phyloP scores from a whole-genome alignment of 1,140 invertebrate genomes.

The Laupala kohalensis region DNA sequence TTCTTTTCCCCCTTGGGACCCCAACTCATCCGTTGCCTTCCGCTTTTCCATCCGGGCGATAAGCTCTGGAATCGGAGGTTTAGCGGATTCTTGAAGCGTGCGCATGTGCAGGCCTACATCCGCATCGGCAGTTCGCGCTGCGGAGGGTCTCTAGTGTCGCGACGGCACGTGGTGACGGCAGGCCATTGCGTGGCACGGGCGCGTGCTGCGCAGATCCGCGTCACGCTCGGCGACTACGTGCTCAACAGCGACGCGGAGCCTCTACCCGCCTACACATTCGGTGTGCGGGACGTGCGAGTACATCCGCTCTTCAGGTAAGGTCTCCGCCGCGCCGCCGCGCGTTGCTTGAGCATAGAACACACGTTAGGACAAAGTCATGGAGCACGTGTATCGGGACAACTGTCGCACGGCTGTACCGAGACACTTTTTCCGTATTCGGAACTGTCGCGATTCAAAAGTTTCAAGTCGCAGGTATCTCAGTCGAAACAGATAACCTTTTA shows the following conservation, averaged over 20 bases:
- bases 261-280: conserved; percentile 78
- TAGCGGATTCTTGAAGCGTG: background rate
- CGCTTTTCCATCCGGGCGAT: conserved; percentile 25
- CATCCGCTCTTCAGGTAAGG: conserved; percentile 93
- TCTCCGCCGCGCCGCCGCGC: too few species aligned
- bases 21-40: background rate
- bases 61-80: too few species aligned
- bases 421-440: too few species aligned
- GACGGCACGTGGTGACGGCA: conserved; percentile 86
- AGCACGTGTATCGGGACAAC: too few species aligned
- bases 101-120: conserved; percentile 61
- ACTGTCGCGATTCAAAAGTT: too few species aligned
- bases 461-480: too few species aligned
- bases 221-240: conserved; percentile 85
- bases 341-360: too few species aligned
- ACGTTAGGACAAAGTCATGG: too few species aligned
- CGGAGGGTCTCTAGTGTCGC: conserved; percentile 83
- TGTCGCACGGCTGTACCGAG: too few species aligned
- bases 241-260: conserved; percentile 85
- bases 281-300: conserved; percentile 74
- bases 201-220: conserved; percentile 74
- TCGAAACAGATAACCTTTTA: too few species aligned
- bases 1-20: background rate
- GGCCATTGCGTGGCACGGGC: conserved; percentile 91
- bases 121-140: conserved; percentile 80